Base-by-base conservation (phyloP, 2,113 vertebrate genomes). In the Alosa alosa region DNA sequence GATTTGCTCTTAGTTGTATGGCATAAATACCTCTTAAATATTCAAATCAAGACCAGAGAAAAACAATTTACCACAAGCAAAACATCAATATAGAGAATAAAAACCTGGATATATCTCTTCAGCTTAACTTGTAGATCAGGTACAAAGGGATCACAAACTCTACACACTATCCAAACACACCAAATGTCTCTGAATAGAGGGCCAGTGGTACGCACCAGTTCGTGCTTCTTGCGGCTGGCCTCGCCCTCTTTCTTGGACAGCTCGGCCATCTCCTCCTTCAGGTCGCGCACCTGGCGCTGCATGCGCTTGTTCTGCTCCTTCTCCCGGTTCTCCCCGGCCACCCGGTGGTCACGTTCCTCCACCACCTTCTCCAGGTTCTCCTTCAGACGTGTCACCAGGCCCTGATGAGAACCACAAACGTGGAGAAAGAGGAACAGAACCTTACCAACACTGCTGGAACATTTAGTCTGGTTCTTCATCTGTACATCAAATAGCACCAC, bases 281-380 rank as follows among this genome's bases (percentile, higher is more conserved):
- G 93, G 84, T 99, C 98, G 0, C 97, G 95, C 50, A 96, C 96
- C 95, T 99, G 98, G 49, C 98, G 92, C 93, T 98, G 98, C 84
- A 96, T 94, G 49, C 98, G 93, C 90, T 99, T 99, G 92, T 99
- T 99, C 93, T 99, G 98, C 57, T 99, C 98, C 87, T 97, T 99
- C 95, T 99, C 98, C 18, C 98, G 92, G 95, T 94, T 97, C 94
- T 99, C 98, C 0, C 96, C 96, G 0, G 95, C 94, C 0, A 90
- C 87, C 0, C 94, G 96, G 88, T 98, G 97, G 88, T 98, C 98
- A 60, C 96, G 95, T 89, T 99, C 98, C 90, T 98, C 98, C 0
- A 95, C 96, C 94, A 99, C 93, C 93, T 98, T 99, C 92, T 99
- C 98, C 82, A 99, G 95, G 93, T 97, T 99, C 90, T 99, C 98